Conservation (phyloP, 2,113 vertebrate genomes). For the Galemys pyrenaicus region DNA sequence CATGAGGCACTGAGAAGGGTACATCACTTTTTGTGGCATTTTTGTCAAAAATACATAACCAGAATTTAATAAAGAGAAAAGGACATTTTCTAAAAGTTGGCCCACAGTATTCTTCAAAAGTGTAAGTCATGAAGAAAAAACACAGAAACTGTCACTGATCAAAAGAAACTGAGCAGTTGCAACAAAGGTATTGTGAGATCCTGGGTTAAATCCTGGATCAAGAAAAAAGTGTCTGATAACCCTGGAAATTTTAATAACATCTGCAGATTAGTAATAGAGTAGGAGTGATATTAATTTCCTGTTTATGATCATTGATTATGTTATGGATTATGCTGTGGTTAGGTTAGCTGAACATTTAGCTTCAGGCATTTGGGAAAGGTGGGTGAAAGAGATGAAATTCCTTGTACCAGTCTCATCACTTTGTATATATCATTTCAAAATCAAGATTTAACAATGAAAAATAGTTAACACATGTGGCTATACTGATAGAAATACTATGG, state of each 20-base stretch:
- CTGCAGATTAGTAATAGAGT: not conserved
- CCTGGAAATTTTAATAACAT: not conserved
- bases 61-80: not conserved
- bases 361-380: not conserved
- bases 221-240: not conserved
- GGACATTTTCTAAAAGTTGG: not conserved
- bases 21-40: not conserved
- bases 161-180: not conserved
- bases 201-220: not conserved
- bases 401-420: not conserved
- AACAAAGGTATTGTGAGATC: not conserved
- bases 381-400: not conserved
- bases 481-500: not conserved
- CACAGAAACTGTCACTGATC: not conserved
- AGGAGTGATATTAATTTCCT: not conserved
- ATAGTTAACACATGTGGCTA: not conserved
- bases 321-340: not conserved
- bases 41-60: not conserved
- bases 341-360: too few species aligned
- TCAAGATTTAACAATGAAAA: not conserved
- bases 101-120: not conserved
- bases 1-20: not conserved
- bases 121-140: not conserved
- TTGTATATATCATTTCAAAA: slow-evolving; percentile 7
- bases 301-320: not conserved